Conservation (phyloP, 64 coral and sea anemone species). For the Platygyra sinensis region DNA sequence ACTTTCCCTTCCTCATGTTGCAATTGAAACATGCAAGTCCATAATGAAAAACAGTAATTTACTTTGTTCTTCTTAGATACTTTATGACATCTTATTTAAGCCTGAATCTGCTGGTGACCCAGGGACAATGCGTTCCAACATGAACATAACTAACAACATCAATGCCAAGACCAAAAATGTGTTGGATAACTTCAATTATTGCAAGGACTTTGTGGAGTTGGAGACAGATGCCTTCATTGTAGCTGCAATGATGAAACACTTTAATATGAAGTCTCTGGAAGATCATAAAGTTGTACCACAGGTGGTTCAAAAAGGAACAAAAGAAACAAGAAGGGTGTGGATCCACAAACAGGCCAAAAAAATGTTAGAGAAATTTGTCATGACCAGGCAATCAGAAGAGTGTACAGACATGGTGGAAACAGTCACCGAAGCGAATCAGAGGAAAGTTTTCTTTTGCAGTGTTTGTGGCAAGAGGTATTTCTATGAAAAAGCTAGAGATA, state of each 20-base stretch:
- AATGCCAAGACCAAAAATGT: slow-evolving; percentile 78
- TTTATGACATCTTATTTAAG: slow-evolving; percentile 70
- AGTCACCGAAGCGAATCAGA: too few relatives aligned
- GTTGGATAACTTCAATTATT: slow-evolving; percentile 70
- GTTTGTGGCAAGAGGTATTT: slow-evolving; percentile 51
- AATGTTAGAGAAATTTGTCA: slow-evolving; percentile 49
- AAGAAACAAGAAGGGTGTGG: slow-evolving; percentile 13
- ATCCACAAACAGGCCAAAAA: slow-evolving; percentile 43
- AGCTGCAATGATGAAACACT: slow-evolving; percentile 47
- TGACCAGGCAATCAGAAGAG: slow-evolving; percentile 47
- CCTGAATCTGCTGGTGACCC: slow-evolving; percentile 42
- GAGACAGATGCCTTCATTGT: slow-evolving; percentile 65
- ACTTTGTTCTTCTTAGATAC: slow-evolving; percentile 26
- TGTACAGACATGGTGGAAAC: too few relatives aligned
- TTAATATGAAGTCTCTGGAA: slow-evolving; percentile 46
- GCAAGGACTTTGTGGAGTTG: slow-evolving; percentile 65
- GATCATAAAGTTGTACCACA: slow-evolving; percentile 21
- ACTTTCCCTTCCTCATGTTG: background rate
- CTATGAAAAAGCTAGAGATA: slow-evolving; percentile 49
- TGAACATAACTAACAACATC: slow-evolving; percentile 51
- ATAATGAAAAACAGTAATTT: background rate
- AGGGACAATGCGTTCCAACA: slow-evolving; percentile 68
- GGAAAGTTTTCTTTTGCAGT: slow-evolving; percentile 12
- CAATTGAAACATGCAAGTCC: too few relatives aligned
- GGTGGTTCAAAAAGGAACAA: background rate